A percentile compares a stretch with the other conserved stretches of the same genome.
Conservation (phyloP, 2,888 invertebrate genomes). For the Leptogaster cylindrica region DNA sequence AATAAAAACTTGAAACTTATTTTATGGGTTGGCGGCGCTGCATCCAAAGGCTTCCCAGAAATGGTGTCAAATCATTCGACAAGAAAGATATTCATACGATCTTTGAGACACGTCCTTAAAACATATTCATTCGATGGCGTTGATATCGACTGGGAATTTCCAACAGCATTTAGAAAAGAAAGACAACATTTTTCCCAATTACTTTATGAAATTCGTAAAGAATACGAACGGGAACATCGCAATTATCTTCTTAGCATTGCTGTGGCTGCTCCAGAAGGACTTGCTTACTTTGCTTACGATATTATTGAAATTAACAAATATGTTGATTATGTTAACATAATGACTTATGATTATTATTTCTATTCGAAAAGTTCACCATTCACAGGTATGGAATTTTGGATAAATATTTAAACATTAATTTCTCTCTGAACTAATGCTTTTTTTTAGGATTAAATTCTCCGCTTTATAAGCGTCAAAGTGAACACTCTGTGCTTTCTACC, state of each 20-base stretch:
- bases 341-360: conserved; percentile 90
- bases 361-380: conserved; percentile 78
- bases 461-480: conserved; percentile 68
- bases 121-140: conserved; percentile 56
- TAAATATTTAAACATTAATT: background rate
- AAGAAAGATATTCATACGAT: conserved; percentile 70
- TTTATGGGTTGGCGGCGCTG: conserved; percentile 72
- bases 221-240: conserved; percentile 68
- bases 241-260: conserved; percentile 75
- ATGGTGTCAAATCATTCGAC: conserved; percentile 76
- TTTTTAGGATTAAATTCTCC: conserved; percentile 78
- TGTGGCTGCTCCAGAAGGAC: conserved; percentile 78
- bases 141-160: conserved; percentile 88
- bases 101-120: conserved; percentile 61
- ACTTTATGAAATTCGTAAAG: conserved; percentile 73
- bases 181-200: conserved; percentile 77
- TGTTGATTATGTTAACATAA: conserved; percentile 85
- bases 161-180: conserved; percentile 69
- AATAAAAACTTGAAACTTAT: conserved; percentile 76
- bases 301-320: conserved; percentile 78
- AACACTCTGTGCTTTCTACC: conserved; percentile 71
- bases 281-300: conserved; percentile 79
- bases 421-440: background rate
- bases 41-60: conserved; percentile 68
- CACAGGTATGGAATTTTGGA: conserved; percentile 64